Evolutionary conservation across 2,888 invertebrate species (phyloP).

Genomic region (Pseudococcus viburni): DNA sequence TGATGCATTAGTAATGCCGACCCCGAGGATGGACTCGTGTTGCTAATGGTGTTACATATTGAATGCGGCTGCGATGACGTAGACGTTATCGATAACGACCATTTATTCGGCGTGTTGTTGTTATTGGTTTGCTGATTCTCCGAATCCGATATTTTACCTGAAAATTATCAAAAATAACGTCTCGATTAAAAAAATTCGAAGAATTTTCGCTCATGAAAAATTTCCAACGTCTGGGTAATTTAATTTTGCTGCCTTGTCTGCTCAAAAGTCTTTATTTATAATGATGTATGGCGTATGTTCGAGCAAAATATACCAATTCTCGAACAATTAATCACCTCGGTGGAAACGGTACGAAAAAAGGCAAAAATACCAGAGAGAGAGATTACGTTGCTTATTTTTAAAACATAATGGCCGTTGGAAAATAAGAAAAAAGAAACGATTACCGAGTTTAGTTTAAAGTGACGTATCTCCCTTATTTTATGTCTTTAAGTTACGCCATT

Average conservation of each 20-base stretch:
- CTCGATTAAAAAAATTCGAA: too few species aligned
- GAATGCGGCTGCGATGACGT: constrained; percentile 71
- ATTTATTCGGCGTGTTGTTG: constrained; percentile 72
- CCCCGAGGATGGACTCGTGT: constrained; percentile 70
- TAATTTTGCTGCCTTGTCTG: not conserved
- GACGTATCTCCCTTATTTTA: constrained; percentile 64
- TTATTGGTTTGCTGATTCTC: constrained; percentile 65
- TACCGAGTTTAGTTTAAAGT: constrained; percentile 64
- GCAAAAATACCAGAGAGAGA: constrained; percentile 10
- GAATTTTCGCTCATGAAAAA: not conserved
- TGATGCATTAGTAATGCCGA: constrained; percentile 73
- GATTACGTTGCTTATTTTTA: constrained; percentile 48
- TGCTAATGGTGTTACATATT: constrained; percentile 70
- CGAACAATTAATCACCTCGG: constrained; percentile 4
- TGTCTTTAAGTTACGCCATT: constrained; percentile 62
- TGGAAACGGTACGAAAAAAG: not conserved
- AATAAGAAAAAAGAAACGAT: constrained; percentile 57
- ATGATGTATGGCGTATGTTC: constrained; percentile 38
- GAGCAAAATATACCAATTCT: not conserved
- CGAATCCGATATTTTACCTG: constrained; percentile 66
- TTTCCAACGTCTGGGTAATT: not conserved
- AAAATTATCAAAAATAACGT: not conserved
- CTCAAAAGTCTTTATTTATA: not conserved
- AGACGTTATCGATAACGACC: constrained; percentile 70
- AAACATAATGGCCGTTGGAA: constrained; percentile 54